Base-by-base conservation (phyloP, 2,888 invertebrate species). In the Aspidiotus destructor region DNA sequence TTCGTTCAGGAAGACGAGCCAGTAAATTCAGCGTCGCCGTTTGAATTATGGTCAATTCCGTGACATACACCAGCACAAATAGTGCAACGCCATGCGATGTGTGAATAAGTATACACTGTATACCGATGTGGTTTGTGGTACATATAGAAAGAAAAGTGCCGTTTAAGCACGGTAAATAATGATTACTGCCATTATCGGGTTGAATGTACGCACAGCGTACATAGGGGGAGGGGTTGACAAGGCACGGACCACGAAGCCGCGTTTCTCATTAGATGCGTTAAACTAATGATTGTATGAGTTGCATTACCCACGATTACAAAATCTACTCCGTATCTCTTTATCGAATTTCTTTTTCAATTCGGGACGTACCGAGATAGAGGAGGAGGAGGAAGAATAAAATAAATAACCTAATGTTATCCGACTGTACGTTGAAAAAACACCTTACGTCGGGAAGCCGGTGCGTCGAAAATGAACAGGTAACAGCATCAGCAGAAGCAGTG, bases 231-330 rank as follows among this genome's bases (percentile, higher is more conserved):
- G 41, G 41, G 41, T 28, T 17, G 28, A 63, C 54, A 63, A 64
- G 28, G 65, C 58, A 65, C 65, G 65, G 55, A 65, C 65, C 58
- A 48, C 65, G 65, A 57, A 65, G 48, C 65, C 58, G 48, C 48
- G 48, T 42, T 58, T 65, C 65, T 65, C 65, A 65, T 65, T 65
- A 65, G 65, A 58, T 44, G 57, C 48, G 48, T 65, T 65, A 57
- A 58, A 58, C 65, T 65, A 65, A 65, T 65, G 65, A 58, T 58
- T 65, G 57, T 65, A 65, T 65, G 57, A 65, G 65, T 65, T 65
- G 65, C 65, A 65, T 65, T 65, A 65, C 28, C 28, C 28, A 28
- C 57, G 65, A 28, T 58, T 58, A 58, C 55, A n/a, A 28, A 65
- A 28, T 28, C 28, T 28, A 28, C 28, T 28, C 28, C 28, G 55